A percentile compares a stretch with the other conserved stretches of the same genome.
Conservation (phyloP, 2,888 invertebrate species). For the Cyclophora punctaria region DNA sequence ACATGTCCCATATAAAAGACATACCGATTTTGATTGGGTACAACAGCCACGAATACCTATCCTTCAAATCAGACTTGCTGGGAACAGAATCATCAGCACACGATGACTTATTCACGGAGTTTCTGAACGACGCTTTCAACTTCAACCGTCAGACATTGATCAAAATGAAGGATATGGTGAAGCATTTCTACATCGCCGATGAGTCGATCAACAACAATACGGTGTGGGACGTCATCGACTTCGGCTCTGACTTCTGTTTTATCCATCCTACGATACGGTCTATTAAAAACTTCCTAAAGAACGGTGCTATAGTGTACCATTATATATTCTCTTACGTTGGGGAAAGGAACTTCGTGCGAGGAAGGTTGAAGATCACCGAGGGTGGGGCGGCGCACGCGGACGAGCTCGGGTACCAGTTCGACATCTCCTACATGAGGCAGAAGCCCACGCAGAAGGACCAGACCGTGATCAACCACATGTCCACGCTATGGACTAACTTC, state of each 20-base stretch:
- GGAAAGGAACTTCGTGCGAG: conserved; percentile 33
- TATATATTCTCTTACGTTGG: conserved; percentile 46
- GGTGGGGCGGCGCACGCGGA: conserved; percentile 31
- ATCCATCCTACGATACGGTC: conserved; percentile 24
- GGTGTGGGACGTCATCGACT: conserved; percentile 14
- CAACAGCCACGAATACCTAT: conserved; percentile 9
- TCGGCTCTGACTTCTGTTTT: conserved; percentile 20
- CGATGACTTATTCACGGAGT: conserved; percentile 1
- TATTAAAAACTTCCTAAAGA: conserved; percentile 29
- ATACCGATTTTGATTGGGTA: conserved; percentile 11
- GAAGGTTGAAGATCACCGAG: conserved; percentile 21
- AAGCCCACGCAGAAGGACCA: conserved; percentile 24
- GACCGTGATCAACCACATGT: conserved; percentile 14
- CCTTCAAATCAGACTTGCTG: conserved; percentile 5
- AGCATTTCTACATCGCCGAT: conserved; percentile 25
- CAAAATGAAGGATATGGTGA: conserved; percentile 16
- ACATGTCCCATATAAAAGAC: conserved; percentile 2
- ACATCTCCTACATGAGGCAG: conserved; percentile 21
- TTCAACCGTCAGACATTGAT: conserved; percentile 13
- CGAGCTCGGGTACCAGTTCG: conserved; percentile 37
- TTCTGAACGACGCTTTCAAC: conserved; percentile 13
- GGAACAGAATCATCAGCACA: conserved; percentile 1
- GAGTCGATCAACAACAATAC: conserved; percentile 12
- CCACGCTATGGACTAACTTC: conserved; percentile 28
- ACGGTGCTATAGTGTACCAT: conserved; percentile 29